Evolutionary conservation across 2,888 invertebrate genomes (phyloP).

Genomic region (Psococerastis gibbosa): DNA sequence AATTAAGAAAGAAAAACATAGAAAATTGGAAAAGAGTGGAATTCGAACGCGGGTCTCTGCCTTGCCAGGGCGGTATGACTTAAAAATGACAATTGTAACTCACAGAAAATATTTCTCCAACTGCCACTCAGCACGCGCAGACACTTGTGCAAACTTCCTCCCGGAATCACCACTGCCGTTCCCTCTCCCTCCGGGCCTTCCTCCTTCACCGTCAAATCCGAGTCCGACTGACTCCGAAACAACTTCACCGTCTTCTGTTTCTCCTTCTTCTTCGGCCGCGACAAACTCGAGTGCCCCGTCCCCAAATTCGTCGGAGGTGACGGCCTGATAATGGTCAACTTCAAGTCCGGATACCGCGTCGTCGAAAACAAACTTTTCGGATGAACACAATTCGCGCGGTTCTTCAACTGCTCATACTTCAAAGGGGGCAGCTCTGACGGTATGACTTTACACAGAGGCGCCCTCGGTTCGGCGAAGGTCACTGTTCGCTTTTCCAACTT

Average conservation of each 20-base stretch:
- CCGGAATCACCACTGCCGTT: constrained; percentile 31
- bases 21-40: too few species aligned
- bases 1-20: too few species aligned
- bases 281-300: constrained; percentile 19
- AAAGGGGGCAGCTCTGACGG: not conserved
- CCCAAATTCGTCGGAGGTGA: constrained; percentile 30
- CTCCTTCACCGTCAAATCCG: constrained; percentile 31
- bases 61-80: too few species aligned
- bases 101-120: constrained; percentile 63
- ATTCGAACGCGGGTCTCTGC: too few species aligned
- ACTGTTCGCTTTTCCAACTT: constrained; percentile 2
- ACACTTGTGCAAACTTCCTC: constrained; percentile 37
- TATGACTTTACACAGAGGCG: not conserved
- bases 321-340: constrained; percentile 12
- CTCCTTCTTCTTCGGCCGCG: constrained; percentile 18
- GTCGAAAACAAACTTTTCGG: constrained; percentile 6
- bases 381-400: not conserved
- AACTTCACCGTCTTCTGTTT: constrained; percentile 24
- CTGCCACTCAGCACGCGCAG: constrained; percentile 56
- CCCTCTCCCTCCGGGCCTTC: constrained; percentile 20
- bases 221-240: constrained; percentile 50
- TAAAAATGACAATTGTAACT: constrained; percentile 26
- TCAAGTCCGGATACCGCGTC: constrained; percentile 1
- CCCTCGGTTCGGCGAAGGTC: not conserved
- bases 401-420: constrained; percentile 2